Conservation (phyloP, 2,113 vertebrate species). For the Pachyramphus minor region DNA sequence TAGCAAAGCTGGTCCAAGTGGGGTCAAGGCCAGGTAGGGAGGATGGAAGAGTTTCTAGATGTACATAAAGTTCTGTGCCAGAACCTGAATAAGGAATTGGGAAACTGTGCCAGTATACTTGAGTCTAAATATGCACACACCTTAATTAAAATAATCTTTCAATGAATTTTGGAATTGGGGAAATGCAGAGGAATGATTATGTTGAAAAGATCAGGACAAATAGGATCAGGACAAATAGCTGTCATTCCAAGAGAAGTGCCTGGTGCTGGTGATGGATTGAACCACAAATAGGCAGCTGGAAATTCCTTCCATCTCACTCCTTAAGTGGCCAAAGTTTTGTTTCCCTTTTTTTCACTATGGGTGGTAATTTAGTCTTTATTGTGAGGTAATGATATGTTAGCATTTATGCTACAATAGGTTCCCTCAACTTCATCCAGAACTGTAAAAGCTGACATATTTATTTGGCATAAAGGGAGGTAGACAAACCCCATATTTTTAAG, state of each 20-base stretch:
- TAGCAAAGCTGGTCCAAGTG: neutral
- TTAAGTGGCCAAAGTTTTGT: neutral
- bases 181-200: neutral
- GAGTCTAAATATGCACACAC: neutral
- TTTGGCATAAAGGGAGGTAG: neutral
- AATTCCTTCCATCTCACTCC: rapidly evolving
- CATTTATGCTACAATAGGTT: neutral
- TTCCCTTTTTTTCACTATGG: neutral
- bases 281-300: neutral
- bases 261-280: neutral
- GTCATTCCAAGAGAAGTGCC: neutral
- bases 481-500: neutral
- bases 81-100: neutral
- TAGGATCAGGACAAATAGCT: too few species aligned
- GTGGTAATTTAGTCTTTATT: neutral
- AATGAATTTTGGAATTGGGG: neutral
- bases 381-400: neutral
- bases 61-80: neutral
- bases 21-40: neutral
- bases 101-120: neutral
- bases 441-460: neutral
- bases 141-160: neutral
- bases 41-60: neutral
- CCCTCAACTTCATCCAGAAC: neutral
- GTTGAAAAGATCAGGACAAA: neutral